phyloP scores from a whole-genome alignment of 1,140 invertebrate species.

The Archivesica marissinica region DNA sequence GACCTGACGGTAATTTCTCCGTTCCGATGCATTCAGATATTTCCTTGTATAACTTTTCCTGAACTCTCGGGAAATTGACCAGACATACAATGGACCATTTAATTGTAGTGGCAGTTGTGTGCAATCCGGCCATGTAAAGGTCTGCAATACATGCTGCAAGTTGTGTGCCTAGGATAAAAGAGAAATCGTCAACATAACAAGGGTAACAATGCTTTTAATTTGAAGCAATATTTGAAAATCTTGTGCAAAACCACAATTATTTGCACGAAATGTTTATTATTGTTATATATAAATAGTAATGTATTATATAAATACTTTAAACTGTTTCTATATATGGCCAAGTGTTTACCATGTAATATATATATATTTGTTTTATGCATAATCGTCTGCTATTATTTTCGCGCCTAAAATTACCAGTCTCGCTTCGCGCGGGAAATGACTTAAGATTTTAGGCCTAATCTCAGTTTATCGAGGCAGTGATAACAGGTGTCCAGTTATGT shows the following conservation, averaged over 20 bases:
- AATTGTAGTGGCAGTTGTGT: not conserved
- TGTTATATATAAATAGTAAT: too few species aligned
- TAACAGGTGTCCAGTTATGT: too few species aligned
- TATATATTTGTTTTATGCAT: too few species aligned
- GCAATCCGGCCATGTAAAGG: slow-evolving; percentile 6
- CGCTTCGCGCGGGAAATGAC: too few species aligned
- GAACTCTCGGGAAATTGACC: slow-evolving; percentile 89
- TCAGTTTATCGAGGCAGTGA: too few species aligned
- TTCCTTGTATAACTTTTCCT: slow-evolving; percentile 92
- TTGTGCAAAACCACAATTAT: not conserved
- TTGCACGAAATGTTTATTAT: not conserved
- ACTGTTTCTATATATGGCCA: too few species aligned
- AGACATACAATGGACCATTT: slow-evolving; percentile 91
- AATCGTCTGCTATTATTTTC: too few species aligned
- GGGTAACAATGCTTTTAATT: not conserved
- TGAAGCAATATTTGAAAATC: not conserved
- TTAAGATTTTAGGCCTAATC: too few species aligned
- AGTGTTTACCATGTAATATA: too few species aligned
- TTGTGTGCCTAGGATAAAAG: slow-evolving; percentile 87
- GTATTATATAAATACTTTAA: too few species aligned
- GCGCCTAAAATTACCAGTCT: too few species aligned
- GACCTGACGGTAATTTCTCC: slow-evolving; percentile 1
- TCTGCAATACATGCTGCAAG: slow-evolving; percentile 92
- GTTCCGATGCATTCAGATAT: slow-evolving; percentile 86
- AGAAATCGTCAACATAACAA: not conserved